Evolutionary conservation across 92 coral and sea anemone genomes (phyloP).

Genomic region (Porites rus): DNA sequence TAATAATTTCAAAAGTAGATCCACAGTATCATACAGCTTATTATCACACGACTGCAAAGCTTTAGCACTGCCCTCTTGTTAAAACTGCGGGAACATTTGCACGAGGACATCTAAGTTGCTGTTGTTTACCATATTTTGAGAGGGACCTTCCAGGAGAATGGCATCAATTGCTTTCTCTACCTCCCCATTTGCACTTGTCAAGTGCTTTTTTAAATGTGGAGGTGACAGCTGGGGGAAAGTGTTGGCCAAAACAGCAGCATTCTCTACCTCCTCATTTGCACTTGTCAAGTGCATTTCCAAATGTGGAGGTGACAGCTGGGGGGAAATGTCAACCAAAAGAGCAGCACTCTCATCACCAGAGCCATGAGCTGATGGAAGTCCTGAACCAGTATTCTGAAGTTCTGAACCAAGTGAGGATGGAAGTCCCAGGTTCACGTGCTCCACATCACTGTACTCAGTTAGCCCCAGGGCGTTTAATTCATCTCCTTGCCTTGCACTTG

Average conservation of each 20-base stretch:
- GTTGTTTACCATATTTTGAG: neutral
- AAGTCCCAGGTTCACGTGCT: neutral
- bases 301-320: neutral
- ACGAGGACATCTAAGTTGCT: neutral
- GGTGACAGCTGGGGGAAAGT: neutral
- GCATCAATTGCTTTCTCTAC: neutral
- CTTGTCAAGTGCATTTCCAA: neutral
- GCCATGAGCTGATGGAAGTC: neutral
- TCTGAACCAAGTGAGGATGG: neutral
- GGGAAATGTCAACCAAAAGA: neutral
- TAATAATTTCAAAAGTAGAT: neutral
- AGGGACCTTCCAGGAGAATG: neutral
- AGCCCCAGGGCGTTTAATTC: neutral
- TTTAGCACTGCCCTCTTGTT: neutral
- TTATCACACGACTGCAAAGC: neutral
- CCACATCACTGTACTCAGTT: neutral
- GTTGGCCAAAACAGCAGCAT: neutral
- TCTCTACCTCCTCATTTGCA: neutral
- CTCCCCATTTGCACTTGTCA: constrained; percentile 1
- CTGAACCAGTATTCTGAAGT: neutral
- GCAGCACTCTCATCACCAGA: neutral
- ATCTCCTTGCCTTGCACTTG: neutral
- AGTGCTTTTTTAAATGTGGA: neutral
- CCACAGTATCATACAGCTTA: neutral
- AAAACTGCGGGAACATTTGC: neutral